Conservation (phyloP, 2,113 vertebrate species). For the Otocyon megalotis region DNA sequence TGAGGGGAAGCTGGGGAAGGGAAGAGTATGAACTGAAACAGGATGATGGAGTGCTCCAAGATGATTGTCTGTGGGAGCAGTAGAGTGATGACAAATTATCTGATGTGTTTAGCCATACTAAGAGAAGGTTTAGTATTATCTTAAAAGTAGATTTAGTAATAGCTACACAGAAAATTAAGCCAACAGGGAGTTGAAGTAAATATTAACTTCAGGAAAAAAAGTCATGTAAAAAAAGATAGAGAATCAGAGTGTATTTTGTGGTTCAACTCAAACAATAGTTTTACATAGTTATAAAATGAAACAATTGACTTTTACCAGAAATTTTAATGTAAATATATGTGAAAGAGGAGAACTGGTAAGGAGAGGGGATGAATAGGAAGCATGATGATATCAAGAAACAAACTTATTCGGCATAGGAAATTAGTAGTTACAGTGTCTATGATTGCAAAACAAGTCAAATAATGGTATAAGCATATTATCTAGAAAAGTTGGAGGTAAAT, state of each 20-base stretch:
- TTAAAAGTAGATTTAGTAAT: background rate
- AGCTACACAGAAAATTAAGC: background rate
- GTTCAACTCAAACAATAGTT: background rate
- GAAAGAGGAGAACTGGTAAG: background rate
- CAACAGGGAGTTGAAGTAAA: background rate
- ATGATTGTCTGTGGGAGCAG: background rate
- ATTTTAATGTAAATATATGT: background rate
- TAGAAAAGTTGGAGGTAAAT: background rate
- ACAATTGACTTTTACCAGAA: background rate
- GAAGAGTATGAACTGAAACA: background rate
- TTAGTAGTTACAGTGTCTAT: background rate
- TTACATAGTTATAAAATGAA: background rate
- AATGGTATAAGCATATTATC: background rate
- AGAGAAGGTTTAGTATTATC: background rate
- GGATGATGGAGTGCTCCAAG: background rate
- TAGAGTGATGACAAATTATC: background rate
- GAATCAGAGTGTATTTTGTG: background rate
- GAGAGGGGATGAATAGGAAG: background rate
- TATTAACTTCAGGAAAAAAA: background rate
- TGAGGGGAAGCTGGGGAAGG: no score
- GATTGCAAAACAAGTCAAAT: background rate
- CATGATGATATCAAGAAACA: background rate
- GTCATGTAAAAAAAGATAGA: background rate
- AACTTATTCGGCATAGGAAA: background rate
- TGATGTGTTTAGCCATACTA: background rate